Evolutionary conservation across 2,113 vertebrate species (phyloP), one percentile per base, ranked within the genome.

Genomic region (Alces alces): DNA sequence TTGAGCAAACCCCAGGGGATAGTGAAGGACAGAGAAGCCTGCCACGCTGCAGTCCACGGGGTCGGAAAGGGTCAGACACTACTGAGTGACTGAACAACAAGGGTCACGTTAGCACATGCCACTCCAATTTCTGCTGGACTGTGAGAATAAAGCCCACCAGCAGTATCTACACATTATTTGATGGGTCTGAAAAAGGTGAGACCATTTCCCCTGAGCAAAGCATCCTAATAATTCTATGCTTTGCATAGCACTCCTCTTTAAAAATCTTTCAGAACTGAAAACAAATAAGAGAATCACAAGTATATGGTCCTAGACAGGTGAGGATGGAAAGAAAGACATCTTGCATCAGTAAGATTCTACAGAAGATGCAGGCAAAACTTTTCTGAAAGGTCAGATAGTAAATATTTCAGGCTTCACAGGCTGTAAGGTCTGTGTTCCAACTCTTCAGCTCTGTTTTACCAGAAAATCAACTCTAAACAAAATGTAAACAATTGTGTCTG

Each of bases 261-360:
- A 93, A 96, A 57, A 45, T 19, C 19, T 54, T 58, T 94, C 82
- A 86, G 98, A 13, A 0, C 50, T 23, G 47, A 73, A 95, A 61
- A 91, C 89, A 28, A 54, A 70, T 43, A 19, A 79, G 14, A 76
- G 19, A 95, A 87, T 92, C 93, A 82, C 25, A 97, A 97, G 96
- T 76, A 97, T 58, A 36, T 52, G 33, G 70, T 55, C 39, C 11
- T 6, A 94, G 89, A 95, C 80, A 76, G 91, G 80, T 30, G 43
- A 82, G 84, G 97, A 97, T 98, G 96, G 25, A 97, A 96, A 98
- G 96, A 88, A 95, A 89, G 93, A 2, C 5, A 70, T 23, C 39
- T 86, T 86, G 93, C 95, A 92, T 92, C 87, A 98, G 97, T 91
- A 92, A 93, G 96, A 97, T 91, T 94, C n/a, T 27, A 28, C 2